Base-by-base conservation (phyloP, 2,797 vertebrate species). In the Toxotes lorentzi region DNA sequence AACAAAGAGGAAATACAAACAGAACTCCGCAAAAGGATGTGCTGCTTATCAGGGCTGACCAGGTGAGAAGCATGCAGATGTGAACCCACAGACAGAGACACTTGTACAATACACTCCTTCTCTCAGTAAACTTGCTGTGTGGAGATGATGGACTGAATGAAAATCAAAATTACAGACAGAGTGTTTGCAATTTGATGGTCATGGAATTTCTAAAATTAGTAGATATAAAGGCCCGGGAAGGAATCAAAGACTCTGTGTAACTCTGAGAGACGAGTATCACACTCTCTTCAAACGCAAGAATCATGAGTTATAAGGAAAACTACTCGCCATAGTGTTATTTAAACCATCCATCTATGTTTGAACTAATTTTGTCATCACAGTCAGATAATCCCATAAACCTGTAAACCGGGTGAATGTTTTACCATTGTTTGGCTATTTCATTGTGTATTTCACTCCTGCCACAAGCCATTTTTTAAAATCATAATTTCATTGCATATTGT, bases 1-100 rank as follows among this genome's bases (percentile, higher is more conserved):
- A 84, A 94, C 95, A 94, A 94, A 92, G 91, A 93, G 70, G 23
- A 86, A 92, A 94, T 84, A 89, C 86, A 95, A 95, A 94, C 92
- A 94, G 27, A 91, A 91, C 82, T 64, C 63, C 63, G 70, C 17
- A 51, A 56, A 23, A 81, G 71, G 74, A 79, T 14, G 73, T 45
- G 32, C 23, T 66, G 82, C 60, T 35, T 56, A 40, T 66, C 72
- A 65, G 72, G 68, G 76, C 13, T 23, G 54, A 4, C 38, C 27
- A 11, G 48, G 23, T 51, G 61, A 17, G 70, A 73, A 59, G 41
- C 58, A 70, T 59, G 58, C 67, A 82, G 54, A 76, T 68, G 53
- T 57, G 40, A 66, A 27, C 12, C 45, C 9, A 10, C 40, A 70
- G 35, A 71, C 67, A 69, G 34, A 64, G 57, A 66, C 66, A 54